phyloP scores from a whole-genome alignment of 1,140 invertebrate genomes.

The Copidosoma floridanum region DNA sequence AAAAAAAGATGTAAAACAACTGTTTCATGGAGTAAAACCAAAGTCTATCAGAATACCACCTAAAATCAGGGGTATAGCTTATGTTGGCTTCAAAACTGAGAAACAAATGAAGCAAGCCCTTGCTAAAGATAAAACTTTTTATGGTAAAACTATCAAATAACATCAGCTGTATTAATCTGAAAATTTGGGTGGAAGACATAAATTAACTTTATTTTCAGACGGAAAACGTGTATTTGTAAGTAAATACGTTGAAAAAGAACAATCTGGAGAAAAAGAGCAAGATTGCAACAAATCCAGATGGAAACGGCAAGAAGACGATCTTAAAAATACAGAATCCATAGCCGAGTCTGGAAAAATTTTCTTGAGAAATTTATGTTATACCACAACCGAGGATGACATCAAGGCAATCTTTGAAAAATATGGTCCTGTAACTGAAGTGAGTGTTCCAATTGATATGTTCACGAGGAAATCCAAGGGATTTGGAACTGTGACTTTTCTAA shows the following conservation, averaged over 20 bases:
- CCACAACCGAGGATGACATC: slow-evolving; percentile 84
- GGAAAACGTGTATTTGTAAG: slow-evolving; percentile 67
- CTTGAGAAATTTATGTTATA: slow-evolving; percentile 90
- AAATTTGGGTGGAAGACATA: too few species aligned
- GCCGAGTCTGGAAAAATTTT: slow-evolving; percentile 92
- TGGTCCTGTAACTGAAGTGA: slow-evolving; percentile 85
- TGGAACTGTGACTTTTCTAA: slow-evolving; percentile 87
- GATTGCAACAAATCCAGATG: slow-evolving; percentile 57
- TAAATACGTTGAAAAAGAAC: slow-evolving; percentile 63
- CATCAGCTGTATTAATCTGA: slow-evolving; percentile 3
- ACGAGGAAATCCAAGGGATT: slow-evolving; percentile 91
- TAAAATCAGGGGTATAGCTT: slow-evolving; percentile 82
- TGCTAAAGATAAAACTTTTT: slow-evolving; percentile 82
- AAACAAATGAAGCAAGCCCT: slow-evolving; percentile 79
- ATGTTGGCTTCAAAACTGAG: slow-evolving; percentile 84
- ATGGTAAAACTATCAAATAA: slow-evolving; percentile 59
- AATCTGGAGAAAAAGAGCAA: slow-evolving; percentile 46
- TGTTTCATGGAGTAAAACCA: slow-evolving; percentile 78
- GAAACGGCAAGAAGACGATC: slow-evolving; percentile 68
- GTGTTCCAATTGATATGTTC: slow-evolving; percentile 82
- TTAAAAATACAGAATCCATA: slow-evolving; percentile 77
- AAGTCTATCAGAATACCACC: slow-evolving; percentile 77
- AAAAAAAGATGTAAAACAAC: slow-evolving; percentile 80
- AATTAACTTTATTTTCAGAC: slow-evolving; percentile 48
- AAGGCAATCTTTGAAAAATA: slow-evolving; percentile 82